Conservation (phyloP, 2,113 vertebrate genomes). For the Cepphus grylle region DNA sequence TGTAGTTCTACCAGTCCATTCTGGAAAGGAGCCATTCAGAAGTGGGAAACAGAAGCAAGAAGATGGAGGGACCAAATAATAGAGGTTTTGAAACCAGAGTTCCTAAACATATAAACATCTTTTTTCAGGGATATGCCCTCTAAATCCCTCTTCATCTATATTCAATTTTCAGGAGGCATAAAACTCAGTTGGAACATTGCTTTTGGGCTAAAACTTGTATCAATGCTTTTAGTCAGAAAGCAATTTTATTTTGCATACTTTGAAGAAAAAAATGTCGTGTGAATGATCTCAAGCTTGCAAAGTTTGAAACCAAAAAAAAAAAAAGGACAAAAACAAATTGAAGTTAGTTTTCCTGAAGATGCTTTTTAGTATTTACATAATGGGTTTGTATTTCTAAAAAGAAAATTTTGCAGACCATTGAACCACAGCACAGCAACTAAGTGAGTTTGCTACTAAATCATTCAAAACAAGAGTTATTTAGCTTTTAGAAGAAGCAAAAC, state of each 20-base stretch:
- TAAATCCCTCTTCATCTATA: not conserved
- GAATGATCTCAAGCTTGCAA: not conserved
- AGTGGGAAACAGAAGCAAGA: not conserved
- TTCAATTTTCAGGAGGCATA: not conserved
- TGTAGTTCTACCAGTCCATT: not conserved
- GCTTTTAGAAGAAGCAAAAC: constrained; percentile 41
- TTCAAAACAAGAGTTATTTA: constrained; percentile 65
- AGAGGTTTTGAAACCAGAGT: not conserved
- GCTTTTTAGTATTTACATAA: constrained; percentile 57
- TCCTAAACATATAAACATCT: not conserved
- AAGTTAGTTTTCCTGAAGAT: constrained; percentile 53
- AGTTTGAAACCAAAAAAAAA: not conserved
- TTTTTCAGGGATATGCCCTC: not conserved
- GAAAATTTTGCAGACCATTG: constrained; percentile 65
- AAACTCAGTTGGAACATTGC: not conserved
- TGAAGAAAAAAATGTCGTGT: not conserved
- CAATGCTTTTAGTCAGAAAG: not conserved
- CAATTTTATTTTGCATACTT: constrained; percentile 12
- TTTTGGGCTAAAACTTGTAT: not conserved
- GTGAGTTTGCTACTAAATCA: constrained; percentile 59
- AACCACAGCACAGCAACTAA: constrained; percentile 31
- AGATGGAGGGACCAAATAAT: not conserved
- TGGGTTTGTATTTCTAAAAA: constrained; percentile 56
- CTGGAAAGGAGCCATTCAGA: not conserved
- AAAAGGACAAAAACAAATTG: constrained; percentile 15